Base-by-base conservation (phyloP, 2,113 vertebrate genomes). In the Ochotona princeps region DNA sequence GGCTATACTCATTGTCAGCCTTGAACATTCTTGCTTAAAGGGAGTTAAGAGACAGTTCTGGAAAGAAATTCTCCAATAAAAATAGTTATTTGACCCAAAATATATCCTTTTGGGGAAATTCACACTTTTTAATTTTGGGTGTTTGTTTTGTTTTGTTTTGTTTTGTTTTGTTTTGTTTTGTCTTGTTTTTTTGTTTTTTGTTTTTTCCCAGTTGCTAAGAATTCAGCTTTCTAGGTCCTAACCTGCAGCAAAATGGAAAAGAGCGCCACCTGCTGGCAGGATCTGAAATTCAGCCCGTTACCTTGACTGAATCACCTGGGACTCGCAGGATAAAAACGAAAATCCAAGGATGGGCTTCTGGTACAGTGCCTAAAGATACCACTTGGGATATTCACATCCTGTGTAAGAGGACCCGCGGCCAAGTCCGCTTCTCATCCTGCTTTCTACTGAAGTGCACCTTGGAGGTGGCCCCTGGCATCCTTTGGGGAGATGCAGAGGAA, bases 251-350 rank as follows among this genome's bases (percentile, higher is more conserved):
- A 87, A 79, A 57, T 75, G 38, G 63, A 35, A 2, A 23, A 81
- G 83, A 67, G 66, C 10, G 70, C 94, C 94, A 67, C 61, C 92
- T 96, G 28, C 92, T 95, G 91, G 92, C 0, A 67, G 26, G 4
- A 30, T 0, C 23, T 83, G 70, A 63, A 72, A 32, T 83, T 47
- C 28, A 30, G 15, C 30, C 11, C 54, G 15, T n/a, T 47, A 87
- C 61, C 82, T 44, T 38, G n/a, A 38, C 38, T 72, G 57, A 93
- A 30, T 90, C 73, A 57, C 35, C 8, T 35, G 91, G 73, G 60
- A 61, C 9, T 11, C 26, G 5, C 44, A 47, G 28, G 28, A 66
- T 91, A 38, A 72, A 89, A 83, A 70, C 17, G 54, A 57, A 18
- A 18, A 57, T 57, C 18, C 54, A 57, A 57, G 54, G 54, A 57